Conservation (phyloP, 2,888 invertebrate genomes). For the Mactromeris polynyma region DNA sequence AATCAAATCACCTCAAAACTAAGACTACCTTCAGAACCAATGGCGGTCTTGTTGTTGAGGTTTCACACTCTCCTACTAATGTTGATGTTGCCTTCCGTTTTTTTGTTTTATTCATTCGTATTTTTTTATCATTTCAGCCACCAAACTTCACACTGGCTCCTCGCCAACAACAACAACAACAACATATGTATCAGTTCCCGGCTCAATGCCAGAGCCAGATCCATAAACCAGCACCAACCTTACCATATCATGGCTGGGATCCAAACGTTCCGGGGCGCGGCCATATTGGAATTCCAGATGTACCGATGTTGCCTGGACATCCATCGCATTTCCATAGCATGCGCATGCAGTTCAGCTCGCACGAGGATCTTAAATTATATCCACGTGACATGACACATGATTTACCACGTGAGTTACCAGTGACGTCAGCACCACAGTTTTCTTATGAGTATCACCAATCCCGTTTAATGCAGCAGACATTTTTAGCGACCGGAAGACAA, state of each 20-base stretch:
- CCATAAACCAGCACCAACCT: constrained; percentile 61
- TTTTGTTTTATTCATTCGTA: not conserved
- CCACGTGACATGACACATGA: constrained; percentile 40
- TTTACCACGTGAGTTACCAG: constrained; percentile 21
- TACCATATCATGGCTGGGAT: constrained; percentile 63
- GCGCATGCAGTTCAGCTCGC: constrained; percentile 52
- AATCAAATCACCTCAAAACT: too few relatives aligned
- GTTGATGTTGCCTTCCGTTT: not conserved
- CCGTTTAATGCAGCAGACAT: constrained; percentile 78
- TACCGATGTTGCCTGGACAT: constrained; percentile 40
- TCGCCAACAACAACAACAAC: constrained; percentile 9
- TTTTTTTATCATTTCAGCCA: constrained; percentile 34
- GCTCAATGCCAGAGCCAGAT: constrained; percentile 58
- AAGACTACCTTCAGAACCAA: too few relatives aligned
- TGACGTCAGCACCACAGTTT: constrained; percentile 64
- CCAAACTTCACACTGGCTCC: constrained; percentile 36
- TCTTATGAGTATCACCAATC: constrained; percentile 81
- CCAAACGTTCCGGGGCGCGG: constrained; percentile 42
- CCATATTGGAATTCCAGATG: constrained; percentile 47
- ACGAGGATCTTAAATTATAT: constrained; percentile 59
- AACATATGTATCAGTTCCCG: constrained; percentile 37
- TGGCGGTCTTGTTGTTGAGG: too few relatives aligned
- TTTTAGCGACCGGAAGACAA: constrained; percentile 77
- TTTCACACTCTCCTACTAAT: not conserved
- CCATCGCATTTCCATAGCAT: constrained; percentile 42